phyloP scores from a whole-genome alignment of 2,797 vertebrate species.

The Gymnoscopelus braueri region DNA sequence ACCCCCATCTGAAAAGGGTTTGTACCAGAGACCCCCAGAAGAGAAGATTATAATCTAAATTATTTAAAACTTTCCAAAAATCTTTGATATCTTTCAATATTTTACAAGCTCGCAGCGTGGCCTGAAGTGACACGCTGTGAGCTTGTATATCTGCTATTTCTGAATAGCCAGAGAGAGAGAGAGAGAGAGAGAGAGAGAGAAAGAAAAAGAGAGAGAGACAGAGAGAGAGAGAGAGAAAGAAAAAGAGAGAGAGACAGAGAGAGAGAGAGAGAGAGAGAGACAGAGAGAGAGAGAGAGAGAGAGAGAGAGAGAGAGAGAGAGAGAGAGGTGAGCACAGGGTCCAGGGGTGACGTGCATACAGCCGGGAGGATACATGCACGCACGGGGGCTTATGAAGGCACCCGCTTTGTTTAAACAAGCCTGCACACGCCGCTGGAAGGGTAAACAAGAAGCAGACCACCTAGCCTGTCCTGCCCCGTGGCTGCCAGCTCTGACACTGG shows the following conservation, averaged over 20 bases:
- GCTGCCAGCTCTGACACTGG: conserved; percentile 24
- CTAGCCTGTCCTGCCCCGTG: conserved; percentile 61
- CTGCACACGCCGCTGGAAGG: conserved; percentile 55
- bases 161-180: too few relatives aligned
- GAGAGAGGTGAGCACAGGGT: conserved; percentile 47
- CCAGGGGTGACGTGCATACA: conserved; percentile 68
- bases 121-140: too few relatives aligned
- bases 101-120: too few relatives aligned
- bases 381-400: conserved; percentile 65
- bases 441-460: conserved; percentile 83
- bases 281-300: too few relatives aligned
- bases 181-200: background rate
- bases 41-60: too few relatives aligned
- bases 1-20: too few relatives aligned
- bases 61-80: too few relatives aligned
- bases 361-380: conserved; percentile 37
- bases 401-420: conserved; percentile 78
- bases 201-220: too few relatives aligned
- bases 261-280: too few relatives aligned
- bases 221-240: background rate
- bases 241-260: background rate
- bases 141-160: too few relatives aligned
- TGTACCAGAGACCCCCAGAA: too few relatives aligned
- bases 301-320: background rate
- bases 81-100: too few relatives aligned